Percentiles rank a stretch among this genome's conserved stretches.
Conservation (phyloP, 1,140 invertebrate species). For the Nixonia krombeini region DNA sequence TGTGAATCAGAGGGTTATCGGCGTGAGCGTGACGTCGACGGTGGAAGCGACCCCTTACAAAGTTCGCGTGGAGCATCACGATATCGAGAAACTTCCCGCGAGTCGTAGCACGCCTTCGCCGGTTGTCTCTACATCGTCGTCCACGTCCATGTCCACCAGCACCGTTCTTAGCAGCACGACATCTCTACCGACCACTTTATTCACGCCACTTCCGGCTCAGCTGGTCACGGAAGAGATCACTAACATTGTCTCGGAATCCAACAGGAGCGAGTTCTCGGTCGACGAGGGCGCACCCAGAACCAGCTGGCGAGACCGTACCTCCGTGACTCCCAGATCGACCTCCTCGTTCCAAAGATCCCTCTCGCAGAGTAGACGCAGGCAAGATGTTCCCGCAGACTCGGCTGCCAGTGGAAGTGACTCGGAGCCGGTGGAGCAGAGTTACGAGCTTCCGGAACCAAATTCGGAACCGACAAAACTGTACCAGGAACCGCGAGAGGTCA, state of each 20-base stretch:
- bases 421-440: slow-evolving; percentile 56
- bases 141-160: slow-evolving; percentile 25
- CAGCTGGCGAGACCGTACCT: slow-evolving; percentile 56
- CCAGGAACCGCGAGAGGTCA: slow-evolving; percentile 45
- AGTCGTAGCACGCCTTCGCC: background rate
- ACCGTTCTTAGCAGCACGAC: slow-evolving; percentile 17
- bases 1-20: slow-evolving; percentile 64
- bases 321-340: slow-evolving; percentile 49
- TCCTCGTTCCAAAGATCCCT: background rate
- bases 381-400: slow-evolving; percentile 42
- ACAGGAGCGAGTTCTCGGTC: slow-evolving; percentile 73
- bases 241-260: slow-evolving; percentile 72
- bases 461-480: slow-evolving; percentile 52
- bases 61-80: slow-evolving; percentile 65
- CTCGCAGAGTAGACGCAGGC: slow-evolving; percentile 7
- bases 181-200: slow-evolving; percentile 23
- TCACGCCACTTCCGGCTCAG: slow-evolving; percentile 41
- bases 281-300: slow-evolving; percentile 72
- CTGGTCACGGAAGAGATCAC: slow-evolving; percentile 69
- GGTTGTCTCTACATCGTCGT: slow-evolving; percentile 20
- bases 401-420: slow-evolving; percentile 52
- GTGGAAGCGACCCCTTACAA: slow-evolving; percentile 68
- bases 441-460: slow-evolving; percentile 55
- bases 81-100: slow-evolving; percentile 28
- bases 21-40: slow-evolving; percentile 66